Base-by-base conservation (phyloP, 2,888 invertebrate species). In the Blomia tropicalis region DNA sequence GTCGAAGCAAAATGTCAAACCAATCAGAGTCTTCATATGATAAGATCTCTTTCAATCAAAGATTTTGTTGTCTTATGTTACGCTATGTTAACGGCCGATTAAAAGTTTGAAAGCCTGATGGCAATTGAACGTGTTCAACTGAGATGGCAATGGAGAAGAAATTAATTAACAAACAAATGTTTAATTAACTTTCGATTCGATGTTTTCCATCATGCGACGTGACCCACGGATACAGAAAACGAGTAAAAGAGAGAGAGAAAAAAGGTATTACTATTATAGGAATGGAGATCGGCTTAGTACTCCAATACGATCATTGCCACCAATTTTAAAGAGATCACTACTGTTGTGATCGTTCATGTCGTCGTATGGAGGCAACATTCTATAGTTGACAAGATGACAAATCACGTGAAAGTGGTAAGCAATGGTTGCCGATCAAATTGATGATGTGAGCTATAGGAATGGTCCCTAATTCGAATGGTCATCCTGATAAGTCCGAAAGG, bases 91-190 rank as follows among this genome's bases (percentile, higher is more conserved):
- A n/a, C n/a, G n/a, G n/a, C n/a, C n/a, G n/a, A n/a, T n/a, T n/a
- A n/a, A n/a, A n/a, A n/a, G n/a, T n/a, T n/a, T n/a, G n/a, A n/a
- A n/a, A n/a, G n/a, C n/a, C n/a, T n/a, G n/a, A n/a, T n/a, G n/a
- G n/a, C n/a, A n/a, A n/a, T n/a, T n/a, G n/a, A n/a, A n/a, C n/a
- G n/a, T n/a, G n/a, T n/a, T n/a, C n/a, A n/a, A n/a, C n/a, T n/a
- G n/a, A n/a, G n/a, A n/a, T n/a, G n/a, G n/a, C n/a, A n/a, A n/a
- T n/a, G n/a, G n/a, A n/a, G n/a, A n/a, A n/a, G n/a, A n/a, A 47
- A 47, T 47, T 47, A 47, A 47, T 47, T 47, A 47, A n/a, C 51
- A 47, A 47, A 27, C 51, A 14, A 47, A 47, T 47, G n/a, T 47
- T 47, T 47, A 47, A 47, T 47, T 47, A 47, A 47, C 27, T 47